phyloP scores from a whole-genome alignment of 1,140 invertebrate species.

The Geopemphigus sp. region DNA sequence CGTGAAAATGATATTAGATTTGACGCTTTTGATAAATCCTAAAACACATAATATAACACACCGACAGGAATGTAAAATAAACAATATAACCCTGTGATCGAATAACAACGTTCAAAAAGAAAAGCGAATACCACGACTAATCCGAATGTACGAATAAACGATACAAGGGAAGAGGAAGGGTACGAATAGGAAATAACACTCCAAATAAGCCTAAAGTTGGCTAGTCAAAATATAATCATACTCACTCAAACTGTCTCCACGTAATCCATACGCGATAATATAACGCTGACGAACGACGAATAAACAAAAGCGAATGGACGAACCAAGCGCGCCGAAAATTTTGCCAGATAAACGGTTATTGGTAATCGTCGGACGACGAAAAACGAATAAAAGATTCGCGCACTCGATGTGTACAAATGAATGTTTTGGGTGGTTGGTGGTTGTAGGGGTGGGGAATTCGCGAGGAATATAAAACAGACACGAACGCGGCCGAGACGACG shows the following conservation, averaged over 20 bases:
- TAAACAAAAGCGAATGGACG: neutral
- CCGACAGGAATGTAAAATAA: no score
- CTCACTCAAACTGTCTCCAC: conserved; percentile 2
- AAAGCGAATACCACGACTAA: no score
- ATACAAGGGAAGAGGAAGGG: no score
- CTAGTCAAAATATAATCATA: neutral
- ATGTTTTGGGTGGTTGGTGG: neutral
- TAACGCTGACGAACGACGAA: neutral
- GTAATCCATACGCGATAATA: conserved; percentile 1
- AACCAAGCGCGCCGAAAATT: neutral
- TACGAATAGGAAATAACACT: no score
- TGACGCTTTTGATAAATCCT: no score
- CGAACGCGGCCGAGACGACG: neutral
- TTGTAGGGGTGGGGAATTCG: neutral
- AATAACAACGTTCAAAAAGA: no score
- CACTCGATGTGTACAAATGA: no score
- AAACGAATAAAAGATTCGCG: neutral
- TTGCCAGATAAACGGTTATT: neutral
- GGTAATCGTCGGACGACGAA: neutral
- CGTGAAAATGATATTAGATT: no score
- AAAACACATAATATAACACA: no score
- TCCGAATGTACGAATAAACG: no score
- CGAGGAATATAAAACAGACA: neutral
- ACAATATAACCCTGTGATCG: no score
- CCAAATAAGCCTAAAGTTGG: no score